Base-by-base conservation (phyloP, 2,797 vertebrate species). In the Acipenser oxyrinchus region DNA sequence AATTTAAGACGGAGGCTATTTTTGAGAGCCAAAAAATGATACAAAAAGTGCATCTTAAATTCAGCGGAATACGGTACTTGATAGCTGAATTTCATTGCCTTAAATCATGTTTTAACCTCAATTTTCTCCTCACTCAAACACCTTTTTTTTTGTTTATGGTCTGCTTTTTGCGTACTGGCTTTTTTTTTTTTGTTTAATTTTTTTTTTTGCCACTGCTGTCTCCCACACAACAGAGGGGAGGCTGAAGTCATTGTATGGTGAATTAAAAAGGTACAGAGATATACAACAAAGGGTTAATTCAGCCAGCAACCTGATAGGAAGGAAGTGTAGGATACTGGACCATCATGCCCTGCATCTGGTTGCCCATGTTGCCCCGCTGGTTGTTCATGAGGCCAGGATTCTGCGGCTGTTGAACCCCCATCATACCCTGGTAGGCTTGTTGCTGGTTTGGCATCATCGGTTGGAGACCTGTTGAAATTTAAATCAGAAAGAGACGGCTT, bases 281-380 rank as follows among this genome's bases (percentile, higher is more conserved):
- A 55, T 10, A 10, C 1, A n/a, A 9, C 1, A 18, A 77, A 85
- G 69, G 23, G 23, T 37, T 37, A 37, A 37, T 37, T 37, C 23
- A 37, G 23, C 4, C 23, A 37, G 23, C 23, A 37, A 99, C 96
- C 92, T 97, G 95, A 90, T 98, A 98, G 1, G 96, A 96, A 83
- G 94, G 93, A 89, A 99, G 93, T 55, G 95, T 93, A 50, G 94
- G 92, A 82, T 97, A 99, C 83, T 98, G 95, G 76, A 98, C 95
- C 95, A 99, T 93, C 82, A 98, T 93, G 78, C 95, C 93, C 84
- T 94, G 94, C 91, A 95, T 95, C 80, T 97, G 96, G 79, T 85
- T 89, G 10, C 91, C 93, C 78, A 97, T 90, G 48, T 78, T 76
- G 9, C 84, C 86, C 78, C 95, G 93, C 84, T 96, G 96, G 73